Base-by-base conservation (phyloP, 2,113 vertebrate species). In the Cephalopterus ornatus region DNA sequence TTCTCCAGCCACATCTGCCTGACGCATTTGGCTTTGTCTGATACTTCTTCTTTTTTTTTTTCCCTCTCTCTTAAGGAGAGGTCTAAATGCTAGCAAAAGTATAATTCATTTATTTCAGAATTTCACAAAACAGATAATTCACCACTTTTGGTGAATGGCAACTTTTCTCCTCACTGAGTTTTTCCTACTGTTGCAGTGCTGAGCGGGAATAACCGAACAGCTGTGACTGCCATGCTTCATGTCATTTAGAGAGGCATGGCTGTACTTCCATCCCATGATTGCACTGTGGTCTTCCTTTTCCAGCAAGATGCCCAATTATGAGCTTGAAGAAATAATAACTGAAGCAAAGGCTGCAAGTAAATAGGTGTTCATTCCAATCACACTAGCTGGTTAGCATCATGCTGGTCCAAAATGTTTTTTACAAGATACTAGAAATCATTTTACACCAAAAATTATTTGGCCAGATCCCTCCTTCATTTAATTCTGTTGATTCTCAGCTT, bases 1-100 rank as follows among this genome's bases (percentile, higher is more conserved):
- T 94, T 95, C 92, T 96, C 84, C 89, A 96, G 97, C 97, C 97
- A 97, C 97, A 97, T 98, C 97, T 98, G 97, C 95, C 97, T 97
- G 97, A 98, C 1, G 62, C 96, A 97, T 97, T 98, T 98, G 97
- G 97, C 97, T 80, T 56, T 71, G 63, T 84, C 73, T 89, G 62
- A 76, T 59, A 26, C 21, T 52, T 42, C 42, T 42, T 42, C 16
- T 42, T 42, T 56, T 42, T 63, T 58, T 61, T 42, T 63, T 52
- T 49, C 37, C 72, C 8, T 17, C 75, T 65, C 85, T 33, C 46
- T 95, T 58, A 86, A 94, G 78, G 66, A 85, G 78, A 84, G 27
- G 56, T 77, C 88, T 91, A 89, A 94, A 89, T 85, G 93, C 88
- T 95, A 93, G 79, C 86, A 93, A 96, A 95, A 96, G 65, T 79